Base-by-base conservation (phyloP, 1,140 invertebrate genomes). In the Psilanteris sp. region DNA sequence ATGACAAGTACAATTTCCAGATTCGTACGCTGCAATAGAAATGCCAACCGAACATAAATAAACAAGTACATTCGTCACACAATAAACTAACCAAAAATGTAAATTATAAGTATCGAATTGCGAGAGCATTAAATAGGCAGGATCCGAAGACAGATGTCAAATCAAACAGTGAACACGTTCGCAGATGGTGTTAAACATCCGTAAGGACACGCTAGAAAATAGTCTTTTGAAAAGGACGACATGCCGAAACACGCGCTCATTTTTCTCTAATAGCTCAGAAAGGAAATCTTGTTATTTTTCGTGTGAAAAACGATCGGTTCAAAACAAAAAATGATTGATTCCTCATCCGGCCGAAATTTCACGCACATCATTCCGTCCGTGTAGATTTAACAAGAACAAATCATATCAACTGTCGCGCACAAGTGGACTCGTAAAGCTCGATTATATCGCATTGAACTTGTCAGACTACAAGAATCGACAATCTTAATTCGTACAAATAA, bases 141-240 rank as follows among this genome's bases (percentile, higher is more conserved):
- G 44, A 70, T 54, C 41, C 48, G 36, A 54, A 54, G 70, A 81
- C 75, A 80, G 72, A 79, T 84, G 82, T 85, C 84, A 79, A 72
- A 79, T 80, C 79, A 81, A 85, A 85, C 80, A 83, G 54, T 74
- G 81, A 83, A 79, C 83, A 83, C 80, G 75, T 50, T n/a, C 20
- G 20, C 50, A 62, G 48, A 62, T 50, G 50, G 39, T 55, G 50
- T 72, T 48, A 7, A 62, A 41, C 57, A 50, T 64, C 57, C 16
- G 4, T 48, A 34, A 46, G 18, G 31, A 32, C 39, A 39, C 3
- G 24, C 26, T 22, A 57, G 57, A 50, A 72, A 72, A 55, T 62
- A 62, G 64, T 71, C 44, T 37, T 61, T 62, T 70, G 29, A 41
- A 48, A 66, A 29, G 4, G 6, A 8, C 39, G 8, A 13, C 41